phyloP scores from a whole-genome alignment of 2,888 invertebrate genomes.

The Eupithecia pulchellata region DNA sequence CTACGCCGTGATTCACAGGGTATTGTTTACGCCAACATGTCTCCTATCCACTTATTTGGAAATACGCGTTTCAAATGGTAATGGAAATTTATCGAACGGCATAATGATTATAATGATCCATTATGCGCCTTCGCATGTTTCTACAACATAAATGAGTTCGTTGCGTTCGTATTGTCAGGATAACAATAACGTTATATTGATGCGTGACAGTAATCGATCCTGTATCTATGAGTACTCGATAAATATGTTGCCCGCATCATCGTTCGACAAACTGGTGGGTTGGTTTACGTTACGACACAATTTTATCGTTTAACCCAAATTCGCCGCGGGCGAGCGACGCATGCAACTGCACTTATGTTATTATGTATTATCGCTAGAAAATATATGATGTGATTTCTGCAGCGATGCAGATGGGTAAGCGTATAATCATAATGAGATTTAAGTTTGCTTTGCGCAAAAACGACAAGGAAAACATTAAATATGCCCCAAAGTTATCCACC shows the following conservation, averaged over 20 bases:
- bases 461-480: constrained; percentile 16
- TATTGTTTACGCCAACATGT: constrained; percentile 66
- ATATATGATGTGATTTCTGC: constrained; percentile 32
- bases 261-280: constrained; percentile 60
- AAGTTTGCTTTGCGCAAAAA: constrained; percentile 20
- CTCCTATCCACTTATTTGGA: constrained; percentile 61
- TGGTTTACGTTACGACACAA: constrained; percentile 62
- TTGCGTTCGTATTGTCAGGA: constrained; percentile 41
- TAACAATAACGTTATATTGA: constrained; percentile 45
- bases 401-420: constrained; percentile 22
- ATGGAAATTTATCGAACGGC: constrained; percentile 52
- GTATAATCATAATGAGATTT: constrained; percentile 28
- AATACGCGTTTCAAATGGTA: constrained; percentile 51
- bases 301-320: constrained; percentile 65
- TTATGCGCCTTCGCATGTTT: constrained; percentile 27
- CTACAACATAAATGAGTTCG: constrained; percentile 33
- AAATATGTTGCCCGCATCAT: constrained; percentile 66
- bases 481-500: constrained; percentile 14
- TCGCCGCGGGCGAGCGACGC: constrained; percentile 62
- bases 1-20: constrained; percentile 59
- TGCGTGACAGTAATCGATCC: constrained; percentile 54
- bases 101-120: constrained; percentile 26
- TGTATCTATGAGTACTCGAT: constrained; percentile 49
- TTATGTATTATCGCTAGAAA: constrained; percentile 27
- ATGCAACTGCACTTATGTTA: constrained; percentile 37